phyloP scores from a whole-genome alignment of 2,888 invertebrate species.

The Aleiodes leptofemur region DNA sequence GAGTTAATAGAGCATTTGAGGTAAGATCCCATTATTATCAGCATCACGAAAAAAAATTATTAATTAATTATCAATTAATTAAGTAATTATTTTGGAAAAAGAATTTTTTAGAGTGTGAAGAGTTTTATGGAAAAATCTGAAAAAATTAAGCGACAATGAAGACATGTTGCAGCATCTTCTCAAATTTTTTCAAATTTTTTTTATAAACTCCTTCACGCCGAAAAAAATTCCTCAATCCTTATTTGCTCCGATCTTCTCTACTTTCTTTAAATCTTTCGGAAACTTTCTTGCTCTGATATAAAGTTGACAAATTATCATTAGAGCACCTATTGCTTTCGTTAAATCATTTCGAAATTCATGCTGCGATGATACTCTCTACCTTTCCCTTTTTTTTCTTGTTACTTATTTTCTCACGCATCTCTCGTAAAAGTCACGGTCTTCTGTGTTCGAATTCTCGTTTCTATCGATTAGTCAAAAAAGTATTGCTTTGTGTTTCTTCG shows the following conservation, averaged over 20 bases:
- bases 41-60: too few species aligned
- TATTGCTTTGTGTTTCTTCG: neutral
- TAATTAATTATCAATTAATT: too few species aligned
- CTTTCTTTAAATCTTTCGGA: neutral
- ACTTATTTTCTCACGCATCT: neutral
- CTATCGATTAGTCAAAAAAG: slow-evolving; percentile 13
- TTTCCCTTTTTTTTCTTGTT: slow-evolving; percentile 1
- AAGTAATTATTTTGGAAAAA: too few species aligned
- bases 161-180: too few species aligned
- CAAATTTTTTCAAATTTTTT: too few species aligned
- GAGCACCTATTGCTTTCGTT: neutral
- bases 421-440: neutral
- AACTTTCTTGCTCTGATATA: slow-evolving; percentile 1
- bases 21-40: too few species aligned
- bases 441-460: neutral
- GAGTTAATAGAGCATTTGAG: too few species aligned
- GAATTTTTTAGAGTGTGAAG: too few species aligned
- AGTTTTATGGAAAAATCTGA: too few species aligned
- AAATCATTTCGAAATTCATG: neutral
- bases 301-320: slow-evolving; percentile 5
- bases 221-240: neutral
- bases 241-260: neutral
- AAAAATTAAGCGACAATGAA: too few species aligned
- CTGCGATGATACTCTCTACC: neutral
- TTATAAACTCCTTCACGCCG: too few species aligned